Evolutionary conservation across 2,113 vertebrate genomes (phyloP), one percentile per base, ranked within the genome.

Genomic region (Aplodontia rufa): DNA sequence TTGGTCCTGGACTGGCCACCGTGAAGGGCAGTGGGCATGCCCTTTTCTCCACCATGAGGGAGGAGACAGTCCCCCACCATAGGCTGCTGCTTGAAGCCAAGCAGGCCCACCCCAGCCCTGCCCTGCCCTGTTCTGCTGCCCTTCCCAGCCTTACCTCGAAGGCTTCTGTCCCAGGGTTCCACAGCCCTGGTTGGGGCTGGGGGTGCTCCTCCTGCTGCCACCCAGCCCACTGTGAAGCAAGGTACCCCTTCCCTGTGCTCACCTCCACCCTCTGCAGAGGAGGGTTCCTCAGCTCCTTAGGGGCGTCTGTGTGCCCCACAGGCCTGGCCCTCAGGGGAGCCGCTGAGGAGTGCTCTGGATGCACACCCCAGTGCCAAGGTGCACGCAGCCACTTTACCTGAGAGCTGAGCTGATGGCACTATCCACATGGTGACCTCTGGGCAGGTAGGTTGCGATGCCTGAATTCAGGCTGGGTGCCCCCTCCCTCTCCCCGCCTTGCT

Each of bases 351-450:
- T n/a, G n/a, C n/a, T n/a, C n/a, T n/a, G n/a, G n/a, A n/a, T n/a
- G n/a, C n/a, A n/a, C n/a, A n/a, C n/a, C 47, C 53, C 75, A 30
- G 37, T 1, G 1, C 9, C 4, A 0, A 19, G n/a, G 35, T 6
- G 0, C 6, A 2, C 24, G 9, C 1, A 1, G 68, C 0, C 10
- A 9, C 47, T 1, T 42, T 8, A 1, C 28, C 49, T 40, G n/a
- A 19, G 22, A 28, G 58, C 58, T 8, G 9, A 26, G 58, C 58
- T 1, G 5, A n/a, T 4, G 58, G 58, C 58, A 9, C 20, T 20
- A 4, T 60, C 58, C 58, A 26, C 8, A 20, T 8, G 20, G 45
- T 3, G n/a, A 22, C 32, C 3, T 0, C 37, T 24, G 5, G 1
- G 5, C 1, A 0, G 0, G 16, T 6, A 11, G 35, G 5, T 22